Evolutionary conservation across 2,888 invertebrate species (phyloP).

Genomic region (Pemphredon lugubris): DNA sequence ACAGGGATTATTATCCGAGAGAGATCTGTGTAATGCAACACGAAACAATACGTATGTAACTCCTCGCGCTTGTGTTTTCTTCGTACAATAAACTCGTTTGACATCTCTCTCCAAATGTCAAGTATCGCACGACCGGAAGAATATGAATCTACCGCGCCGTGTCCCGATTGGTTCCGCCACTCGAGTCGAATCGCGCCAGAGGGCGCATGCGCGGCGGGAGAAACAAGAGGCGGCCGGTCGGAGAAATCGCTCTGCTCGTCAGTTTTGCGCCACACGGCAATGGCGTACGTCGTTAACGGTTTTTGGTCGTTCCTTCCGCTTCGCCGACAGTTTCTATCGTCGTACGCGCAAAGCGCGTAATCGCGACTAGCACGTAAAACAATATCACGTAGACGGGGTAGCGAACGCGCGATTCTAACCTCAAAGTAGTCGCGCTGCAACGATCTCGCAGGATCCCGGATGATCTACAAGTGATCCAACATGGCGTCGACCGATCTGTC

Average conservation of each 20-base stretch:
- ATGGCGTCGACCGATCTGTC: slow-evolving; percentile 81
- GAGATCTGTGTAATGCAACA: too few relatives aligned
- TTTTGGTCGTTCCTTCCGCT: slow-evolving; percentile 8
- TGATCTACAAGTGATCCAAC: slow-evolving; percentile 78
- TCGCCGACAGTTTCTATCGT: slow-evolving; percentile 18
- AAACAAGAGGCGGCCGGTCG: slow-evolving; percentile 51
- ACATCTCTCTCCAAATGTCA: too few relatives aligned
- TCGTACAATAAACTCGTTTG: too few relatives aligned
- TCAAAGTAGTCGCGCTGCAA: slow-evolving; percentile 14
- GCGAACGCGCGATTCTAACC: slow-evolving; percentile 17
- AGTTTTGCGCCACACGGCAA: slow-evolving; percentile 73
- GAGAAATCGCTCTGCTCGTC: slow-evolving; percentile 45
- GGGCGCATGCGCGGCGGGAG: slow-evolving; percentile 58
- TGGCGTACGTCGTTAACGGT: slow-evolving; percentile 63
- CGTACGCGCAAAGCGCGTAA: slow-evolving; percentile 9
- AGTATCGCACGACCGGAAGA: too few relatives aligned
- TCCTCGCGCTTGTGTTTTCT: too few relatives aligned
- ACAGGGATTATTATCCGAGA: too few relatives aligned
- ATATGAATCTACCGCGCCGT: slow-evolving; percentile 26
- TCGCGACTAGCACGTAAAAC: slow-evolving; percentile 20
- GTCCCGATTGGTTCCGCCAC: not conserved
- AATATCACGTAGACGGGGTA: too few relatives aligned
- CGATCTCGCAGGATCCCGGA: slow-evolving; percentile 63
- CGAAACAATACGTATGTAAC: too few relatives aligned
- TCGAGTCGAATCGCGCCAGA: slow-evolving; percentile 15